Evolutionary conservation across 2,113 vertebrate genomes (phyloP).

Genomic region (Etheostoma spectabile): DNA sequence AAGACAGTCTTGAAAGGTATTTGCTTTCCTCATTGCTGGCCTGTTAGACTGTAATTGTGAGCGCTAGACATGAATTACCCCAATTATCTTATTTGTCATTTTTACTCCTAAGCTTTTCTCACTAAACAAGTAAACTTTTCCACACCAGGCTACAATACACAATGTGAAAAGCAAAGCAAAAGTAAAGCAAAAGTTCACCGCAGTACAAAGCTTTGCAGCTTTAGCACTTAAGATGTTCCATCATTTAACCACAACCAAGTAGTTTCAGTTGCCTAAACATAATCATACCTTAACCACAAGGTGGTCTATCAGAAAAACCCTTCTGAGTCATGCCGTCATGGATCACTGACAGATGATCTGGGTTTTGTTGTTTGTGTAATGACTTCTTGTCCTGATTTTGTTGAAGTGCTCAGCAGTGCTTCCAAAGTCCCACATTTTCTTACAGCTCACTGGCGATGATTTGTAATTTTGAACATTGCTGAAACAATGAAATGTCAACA

Average conservation of each 20-base stretch:
- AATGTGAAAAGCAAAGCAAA: neutral
- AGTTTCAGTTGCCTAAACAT: constrained; percentile 5
- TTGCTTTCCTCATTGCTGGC: constrained; percentile 34
- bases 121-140: constrained; percentile 39
- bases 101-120: constrained; percentile 35
- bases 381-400: constrained; percentile 29
- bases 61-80: constrained; percentile 43
- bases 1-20: constrained; percentile 37
- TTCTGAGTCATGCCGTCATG: constrained; percentile 6
- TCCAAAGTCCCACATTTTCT: neutral
- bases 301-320: neutral
- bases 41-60: constrained; percentile 59
- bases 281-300: constrained; percentile 23
- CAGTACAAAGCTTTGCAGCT: constrained; percentile 8
- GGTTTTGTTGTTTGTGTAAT: constrained; percentile 18
- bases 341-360: constrained; percentile 15
- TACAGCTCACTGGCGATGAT: constrained; percentile 1
- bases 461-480: neutral
- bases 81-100: constrained; percentile 59
- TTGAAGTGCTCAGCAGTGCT: constrained; percentile 6
- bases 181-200: neutral
- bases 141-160: neutral
- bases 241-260: constrained; percentile 6
- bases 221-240: neutral
- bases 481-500: too few relatives aligned